These are phyloP conservation scores for Chamaetylas fuelleborni DNA, from an alignment of 2,113 vertebrate species.

Conservation along the genomic window DNA sequence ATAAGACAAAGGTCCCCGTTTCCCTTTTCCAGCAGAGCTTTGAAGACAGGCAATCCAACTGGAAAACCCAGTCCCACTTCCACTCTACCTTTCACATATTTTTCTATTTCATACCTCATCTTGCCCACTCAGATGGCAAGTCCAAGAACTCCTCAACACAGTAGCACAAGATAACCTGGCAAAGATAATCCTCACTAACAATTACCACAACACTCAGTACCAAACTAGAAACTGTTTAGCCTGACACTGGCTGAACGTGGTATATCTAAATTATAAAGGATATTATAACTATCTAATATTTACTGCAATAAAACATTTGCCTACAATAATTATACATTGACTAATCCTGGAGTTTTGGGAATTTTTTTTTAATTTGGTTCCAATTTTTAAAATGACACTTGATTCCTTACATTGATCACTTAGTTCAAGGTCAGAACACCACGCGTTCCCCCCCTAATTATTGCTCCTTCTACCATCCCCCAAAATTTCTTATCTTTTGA, in stretches of 20 bases:
- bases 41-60: neutral
- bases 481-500: neutral
- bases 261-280: neutral
- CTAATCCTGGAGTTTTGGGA: accelerated
- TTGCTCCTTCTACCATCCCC: neutral
- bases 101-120: neutral
- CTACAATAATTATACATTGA: neutral
- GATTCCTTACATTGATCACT: neutral
- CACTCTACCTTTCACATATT: neutral
- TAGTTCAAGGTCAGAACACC: neutral
- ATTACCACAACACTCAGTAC: neutral
- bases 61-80: neutral
- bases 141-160: neutral
- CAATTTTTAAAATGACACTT: neutral
- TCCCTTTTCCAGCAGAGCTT: neutral
- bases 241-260: neutral
- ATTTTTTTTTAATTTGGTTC: neutral
- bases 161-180: neutral
- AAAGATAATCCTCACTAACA: neutral
- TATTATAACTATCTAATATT: neutral
- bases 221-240: neutral
- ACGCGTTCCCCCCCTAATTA: accelerated
- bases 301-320: neutral
- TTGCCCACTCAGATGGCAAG: neutral
- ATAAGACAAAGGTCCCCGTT: neutral